These are phyloP conservation scores for Heterochromis multidens DNA, from an alignment of 2,113 vertebrate genomes.

Conservation along the genomic window DNA sequence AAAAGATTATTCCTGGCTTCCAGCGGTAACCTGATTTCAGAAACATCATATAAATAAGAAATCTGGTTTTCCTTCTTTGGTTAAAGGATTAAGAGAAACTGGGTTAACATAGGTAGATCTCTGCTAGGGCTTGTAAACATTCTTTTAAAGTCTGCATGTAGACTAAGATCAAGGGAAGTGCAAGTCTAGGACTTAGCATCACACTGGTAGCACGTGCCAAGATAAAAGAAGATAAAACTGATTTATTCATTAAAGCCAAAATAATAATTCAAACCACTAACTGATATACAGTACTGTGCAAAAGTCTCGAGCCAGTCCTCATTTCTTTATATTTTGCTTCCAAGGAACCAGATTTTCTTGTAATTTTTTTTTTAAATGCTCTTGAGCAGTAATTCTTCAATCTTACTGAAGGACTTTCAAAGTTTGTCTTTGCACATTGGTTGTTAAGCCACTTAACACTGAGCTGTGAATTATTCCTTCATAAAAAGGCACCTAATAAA, in stretches of 20 bases:
- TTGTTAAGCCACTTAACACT: not conserved
- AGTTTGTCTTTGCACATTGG: not conserved
- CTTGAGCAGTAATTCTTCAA: not conserved
- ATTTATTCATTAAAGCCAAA: not conserved
- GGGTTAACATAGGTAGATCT: slow-evolving; percentile 16
- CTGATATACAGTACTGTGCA: not conserved
- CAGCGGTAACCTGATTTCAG: slow-evolving; percentile 2
- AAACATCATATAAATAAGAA: slow-evolving; percentile 3
- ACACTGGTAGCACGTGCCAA: not conserved
- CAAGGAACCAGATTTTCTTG: not conserved
- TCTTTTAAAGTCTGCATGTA: not conserved
- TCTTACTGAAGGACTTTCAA: not conserved
- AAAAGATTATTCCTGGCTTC: slow-evolving; percentile 24
- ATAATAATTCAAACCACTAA: not conserved
- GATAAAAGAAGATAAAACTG: not conserved
- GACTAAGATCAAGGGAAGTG: not conserved
- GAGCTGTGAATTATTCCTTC: not conserved
- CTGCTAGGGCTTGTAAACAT: not conserved
- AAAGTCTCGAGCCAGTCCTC: not conserved
- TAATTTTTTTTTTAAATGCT: too few species aligned
- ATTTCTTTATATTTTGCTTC: not conserved
- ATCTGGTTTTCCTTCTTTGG: not conserved
- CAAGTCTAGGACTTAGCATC: not conserved
- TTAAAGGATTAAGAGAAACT: slow-evolving; percentile 8
- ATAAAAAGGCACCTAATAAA: not conserved